phyloP scores from a whole-genome alignment of 1,140 invertebrate genomes.

The Micrasema minimum region DNA sequence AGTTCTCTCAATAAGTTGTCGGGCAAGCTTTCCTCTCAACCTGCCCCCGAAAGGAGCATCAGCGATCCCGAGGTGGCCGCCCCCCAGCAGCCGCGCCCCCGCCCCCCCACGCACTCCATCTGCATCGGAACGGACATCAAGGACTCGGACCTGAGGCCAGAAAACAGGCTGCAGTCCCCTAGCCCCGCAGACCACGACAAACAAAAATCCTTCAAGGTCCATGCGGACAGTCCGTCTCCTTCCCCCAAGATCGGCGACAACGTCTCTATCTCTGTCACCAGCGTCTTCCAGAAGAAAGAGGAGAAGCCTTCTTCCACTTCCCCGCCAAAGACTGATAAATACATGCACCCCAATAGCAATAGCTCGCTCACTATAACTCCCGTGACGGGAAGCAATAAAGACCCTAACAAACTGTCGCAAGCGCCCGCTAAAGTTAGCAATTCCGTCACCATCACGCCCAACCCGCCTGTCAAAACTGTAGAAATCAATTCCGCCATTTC shows the following conservation, averaged over 20 bases:
- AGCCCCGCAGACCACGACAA: too few relatives aligned
- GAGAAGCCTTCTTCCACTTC: conserved; percentile 42
- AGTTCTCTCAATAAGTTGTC: conserved; percentile 15
- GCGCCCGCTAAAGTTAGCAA: conserved; percentile 16
- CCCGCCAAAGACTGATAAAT: conserved; percentile 54
- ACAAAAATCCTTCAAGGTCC: conserved; percentile 34
- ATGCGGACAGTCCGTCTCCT: conserved; percentile 20
- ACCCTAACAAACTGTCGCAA: conserved; percentile 24
- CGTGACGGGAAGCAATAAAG: conserved; percentile 25
- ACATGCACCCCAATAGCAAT: conserved; percentile 58
- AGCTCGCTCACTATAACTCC: conserved; percentile 60
- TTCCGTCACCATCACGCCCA: conserved; percentile 28
- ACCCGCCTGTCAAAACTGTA: conserved; percentile 37
- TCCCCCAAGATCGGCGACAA: conserved; percentile 42
- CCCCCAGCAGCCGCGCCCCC: conserved; percentile 8
- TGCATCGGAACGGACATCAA: conserved; percentile 38
- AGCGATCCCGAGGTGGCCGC: conserved; percentile 42
- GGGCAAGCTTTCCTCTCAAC: conserved; percentile 1
- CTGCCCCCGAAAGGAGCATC: conserved; percentile 30
- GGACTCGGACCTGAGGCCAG: not conserved
- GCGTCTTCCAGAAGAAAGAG: conserved; percentile 46
- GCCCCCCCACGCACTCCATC: conserved; percentile 36
- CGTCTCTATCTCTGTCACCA: conserved; percentile 48
- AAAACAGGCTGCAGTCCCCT: not conserved
- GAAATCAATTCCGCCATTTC: conserved; percentile 9